Conservation (phyloP, 1,140 invertebrate genomes). For the Eupeodes corollae region DNA sequence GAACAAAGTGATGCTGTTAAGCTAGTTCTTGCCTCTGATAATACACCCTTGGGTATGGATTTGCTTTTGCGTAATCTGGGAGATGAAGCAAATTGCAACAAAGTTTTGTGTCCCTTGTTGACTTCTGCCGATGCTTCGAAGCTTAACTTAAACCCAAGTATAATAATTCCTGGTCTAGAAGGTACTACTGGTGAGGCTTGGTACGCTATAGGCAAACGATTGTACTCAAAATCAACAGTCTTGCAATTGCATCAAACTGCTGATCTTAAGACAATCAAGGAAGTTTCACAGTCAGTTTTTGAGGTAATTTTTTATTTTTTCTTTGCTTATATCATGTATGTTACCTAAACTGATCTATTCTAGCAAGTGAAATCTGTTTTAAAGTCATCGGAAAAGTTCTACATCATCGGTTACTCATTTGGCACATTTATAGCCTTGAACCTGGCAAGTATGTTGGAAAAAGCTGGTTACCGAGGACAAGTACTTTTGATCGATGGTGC, state of each 20-base stretch:
- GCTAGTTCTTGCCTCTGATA: slow-evolving; percentile 22
- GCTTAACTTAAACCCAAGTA: slow-evolving; percentile 40
- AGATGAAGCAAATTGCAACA: slow-evolving; percentile 38
- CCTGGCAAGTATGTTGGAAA: slow-evolving; percentile 44
- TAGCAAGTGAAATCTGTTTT: slow-evolving; percentile 46
- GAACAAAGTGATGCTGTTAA: slow-evolving; percentile 37
- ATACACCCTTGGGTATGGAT: slow-evolving; percentile 37
- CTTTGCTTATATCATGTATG: not conserved
- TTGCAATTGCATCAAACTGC: slow-evolving; percentile 22
- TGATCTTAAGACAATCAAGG: slow-evolving; percentile 16
- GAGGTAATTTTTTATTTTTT: slow-evolving; percentile 13
- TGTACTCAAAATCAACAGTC: slow-evolving; percentile 17
- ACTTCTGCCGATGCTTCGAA: slow-evolving; percentile 29
- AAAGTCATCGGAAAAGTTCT: slow-evolving; percentile 43
- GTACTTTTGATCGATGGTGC: slow-evolving; percentile 48
- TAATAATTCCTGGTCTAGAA: slow-evolving; percentile 74
- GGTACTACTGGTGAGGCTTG: slow-evolving; percentile 46
- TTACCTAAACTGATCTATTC: not conserved
- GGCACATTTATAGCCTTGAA: slow-evolving; percentile 48
- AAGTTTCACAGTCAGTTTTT: slow-evolving; percentile 17
- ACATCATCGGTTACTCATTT: slow-evolving; percentile 54
- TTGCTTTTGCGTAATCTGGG: slow-evolving; percentile 45
- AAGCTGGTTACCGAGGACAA: slow-evolving; percentile 42
- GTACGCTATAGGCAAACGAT: slow-evolving; percentile 18
- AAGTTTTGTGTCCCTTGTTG: slow-evolving; percentile 22